Base-by-base conservation (phyloP, 35 echinoderm and acorn worm genomes). In the Holothuria glaberrima region DNA sequence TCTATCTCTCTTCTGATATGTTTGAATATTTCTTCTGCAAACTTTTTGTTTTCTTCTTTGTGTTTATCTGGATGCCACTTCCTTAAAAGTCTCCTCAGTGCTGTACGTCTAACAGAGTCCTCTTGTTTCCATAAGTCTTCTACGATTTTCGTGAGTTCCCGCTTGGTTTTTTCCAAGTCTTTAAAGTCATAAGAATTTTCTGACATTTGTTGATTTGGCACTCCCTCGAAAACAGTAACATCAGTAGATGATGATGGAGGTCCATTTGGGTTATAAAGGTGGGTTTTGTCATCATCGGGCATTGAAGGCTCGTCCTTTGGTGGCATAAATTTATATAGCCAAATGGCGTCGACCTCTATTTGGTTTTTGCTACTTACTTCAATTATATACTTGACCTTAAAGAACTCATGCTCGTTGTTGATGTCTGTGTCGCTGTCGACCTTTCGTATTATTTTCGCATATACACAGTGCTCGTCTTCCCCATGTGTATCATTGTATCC, bases 31-130 rank as follows among this genome's bases (percentile, higher is more conserved):
- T 84, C 80, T 17, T 31, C 12, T 18, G 57, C 80, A 31, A 84
- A 61, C 12, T 20, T 24, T 84, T 31, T 84, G 12, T 64, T 9
- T 35, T 64, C 80, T 64, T 6, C 46, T 17, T 18, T 59, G 59
- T 84, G 32, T 20, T 84, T 84, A 26, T 84, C 80, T 31, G 80
- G 80, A 52, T 84, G 80, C 80, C 80, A 84, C 59, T 59, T 25
- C 33, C 80, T 24, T 54, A 32, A 30, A n/a, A 84, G 57, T 33
- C 80, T 84, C 30, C 80, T 59, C 20, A 84, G 9, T 6, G 30
- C 80, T 28, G 54, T 62, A 58, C 12, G 19, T 61, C 31, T 30
- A 13, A 61, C 30, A 6, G 19, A 58, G 2, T 46, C 50, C 13
- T 28, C 28, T 48, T 60, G 21, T 29, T 83, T 63, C 80, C 80